Percentiles rank a stretch among this genome's conserved stretches.
Evolutionary conservation across 2,797 vertebrate genomes (phyloP).

Genomic region (Manis pentadactyla): DNA sequence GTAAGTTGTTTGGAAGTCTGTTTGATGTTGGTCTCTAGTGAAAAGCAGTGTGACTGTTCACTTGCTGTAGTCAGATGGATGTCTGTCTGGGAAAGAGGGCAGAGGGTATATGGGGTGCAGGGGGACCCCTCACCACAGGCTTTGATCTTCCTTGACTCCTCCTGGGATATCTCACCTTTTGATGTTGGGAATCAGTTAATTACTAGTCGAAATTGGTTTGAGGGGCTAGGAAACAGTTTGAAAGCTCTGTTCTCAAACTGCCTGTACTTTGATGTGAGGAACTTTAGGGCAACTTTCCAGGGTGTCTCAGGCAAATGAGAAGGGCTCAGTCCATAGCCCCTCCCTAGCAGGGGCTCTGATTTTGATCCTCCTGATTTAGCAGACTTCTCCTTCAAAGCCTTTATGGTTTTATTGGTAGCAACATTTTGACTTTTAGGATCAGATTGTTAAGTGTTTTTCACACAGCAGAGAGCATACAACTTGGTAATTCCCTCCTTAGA

Average conservation of each 20-base stretch:
- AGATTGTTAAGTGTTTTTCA: neutral
- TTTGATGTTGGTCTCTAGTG: conserved; percentile 91
- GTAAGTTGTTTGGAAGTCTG: conserved; percentile 90
- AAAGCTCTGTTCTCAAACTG: conserved; percentile 80
- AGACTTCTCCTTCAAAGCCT: neutral
- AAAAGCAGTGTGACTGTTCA: conserved; percentile 80
- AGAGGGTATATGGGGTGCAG: conserved; percentile 48
- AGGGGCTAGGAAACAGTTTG: conserved; percentile 80
- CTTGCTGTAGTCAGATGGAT: conserved; percentile 79
- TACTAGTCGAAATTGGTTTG: conserved; percentile 84
- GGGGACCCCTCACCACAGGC: conserved; percentile 75
- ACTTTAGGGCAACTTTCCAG: conserved; percentile 74
- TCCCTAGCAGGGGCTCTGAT: neutral
- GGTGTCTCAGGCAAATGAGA: conserved; percentile 52
- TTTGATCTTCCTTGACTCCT: conserved; percentile 85
- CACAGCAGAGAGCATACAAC: neutral
- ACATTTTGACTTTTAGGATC: neutral
- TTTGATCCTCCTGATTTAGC: neutral
- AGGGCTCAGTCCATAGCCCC: neutral
- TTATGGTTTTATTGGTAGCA: neutral
- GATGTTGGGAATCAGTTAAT: conserved; percentile 86
- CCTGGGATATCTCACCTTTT: conserved; percentile 85
- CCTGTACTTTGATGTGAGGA: conserved; percentile 84
- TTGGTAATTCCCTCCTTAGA: conserved; percentile 33
- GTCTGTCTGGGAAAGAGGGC: conserved; percentile 81